A percentile compares a stretch with the other conserved stretches of the same genome.
phyloP scores from a whole-genome alignment of 2,797 vertebrate genomes.

The Schizothorax lantsangensis region DNA sequence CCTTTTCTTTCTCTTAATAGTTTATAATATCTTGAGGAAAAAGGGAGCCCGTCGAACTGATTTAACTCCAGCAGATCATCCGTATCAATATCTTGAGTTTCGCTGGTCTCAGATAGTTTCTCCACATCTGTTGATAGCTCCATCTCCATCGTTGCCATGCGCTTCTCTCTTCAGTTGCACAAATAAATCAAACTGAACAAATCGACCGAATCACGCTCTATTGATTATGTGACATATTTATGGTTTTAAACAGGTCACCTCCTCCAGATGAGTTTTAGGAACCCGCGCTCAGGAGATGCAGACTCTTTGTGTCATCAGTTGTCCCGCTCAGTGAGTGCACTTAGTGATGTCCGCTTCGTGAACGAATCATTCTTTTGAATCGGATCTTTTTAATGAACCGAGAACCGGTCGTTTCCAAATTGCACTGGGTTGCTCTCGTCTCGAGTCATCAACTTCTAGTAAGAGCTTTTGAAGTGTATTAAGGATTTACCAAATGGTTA shows the following conservation, averaged over 20 bases:
- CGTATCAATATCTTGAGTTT: constrained; percentile 71
- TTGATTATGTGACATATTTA: constrained; percentile 10
- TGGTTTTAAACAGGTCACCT: background rate
- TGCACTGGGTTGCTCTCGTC: background rate
- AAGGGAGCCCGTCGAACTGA: constrained; percentile 90
- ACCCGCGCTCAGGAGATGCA: background rate
- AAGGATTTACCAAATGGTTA: background rate
- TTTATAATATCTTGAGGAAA: constrained; percentile 90
- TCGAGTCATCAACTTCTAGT: background rate
- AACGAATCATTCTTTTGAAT: background rate
- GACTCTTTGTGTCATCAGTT: constrained; percentile 37
- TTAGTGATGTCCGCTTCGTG: background rate
- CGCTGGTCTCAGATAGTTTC: constrained; percentile 67
- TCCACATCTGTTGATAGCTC: constrained; percentile 38
- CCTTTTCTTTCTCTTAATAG: constrained; percentile 83
- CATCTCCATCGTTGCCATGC: background rate
- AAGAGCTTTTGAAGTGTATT: background rate
- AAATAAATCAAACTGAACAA: constrained; percentile 10
- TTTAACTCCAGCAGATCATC: constrained; percentile 89
- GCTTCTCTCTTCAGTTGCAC: background rate
- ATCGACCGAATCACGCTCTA: background rate
- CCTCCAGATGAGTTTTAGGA: background rate
- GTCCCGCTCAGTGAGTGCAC: constrained; percentile 31
- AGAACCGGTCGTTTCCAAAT: background rate
- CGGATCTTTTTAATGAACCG: constrained; percentile 4